Base-by-base conservation (phyloP, 2,888 invertebrate genomes). In the Anoplius nigerrimus region DNA sequence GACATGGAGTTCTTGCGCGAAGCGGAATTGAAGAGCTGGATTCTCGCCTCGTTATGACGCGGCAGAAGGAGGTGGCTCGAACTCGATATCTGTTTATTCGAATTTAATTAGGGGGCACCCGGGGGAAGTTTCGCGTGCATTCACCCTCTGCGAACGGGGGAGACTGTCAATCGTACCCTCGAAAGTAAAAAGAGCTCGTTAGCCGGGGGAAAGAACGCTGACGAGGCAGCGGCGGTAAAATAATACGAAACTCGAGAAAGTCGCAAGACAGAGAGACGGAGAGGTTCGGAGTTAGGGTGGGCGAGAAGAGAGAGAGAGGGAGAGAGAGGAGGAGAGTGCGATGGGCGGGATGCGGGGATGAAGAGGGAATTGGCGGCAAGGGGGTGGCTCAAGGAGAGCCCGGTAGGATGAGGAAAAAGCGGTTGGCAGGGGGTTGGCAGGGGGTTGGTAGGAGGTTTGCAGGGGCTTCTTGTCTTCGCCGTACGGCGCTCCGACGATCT, bases 151-250 rank as follows among this genome's bases (percentile, higher is more conserved):
- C 48, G 13, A 42, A 42, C 8, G 48, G 1, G 48, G 48, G 8
- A 48, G n/a, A 16, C 16, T 18, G 48, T 18, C 48, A 18, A 48
- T 48, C 48, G 48, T 48, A 18, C 48, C 48, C 48, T 16, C 48
- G 5, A 8, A 48, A n/a, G 18, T 18, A 74, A 74, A 74, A 62
- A 20, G 45, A 63, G 63, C 60, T 74, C 74, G 74, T 74, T 74
- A 74, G 66, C 34, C 42, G 60, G 61, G 48, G 68, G 61, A 64
- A 67, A 63, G 62, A 63, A 69, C 43, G 58, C 58, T 45, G 22
- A 55, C 42, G 48, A 48, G 48, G 48, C 48, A 48, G 48, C 18
- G 48, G 18, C 54, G 34, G 46, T 63, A 71, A 65, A 75, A 74
- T 75, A 75, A 74, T 74, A 56, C 65, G 71, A 55, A 61, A 74